A percentile compares a stretch with the other conserved stretches of the same genome.
Evolutionary conservation across 2,113 vertebrate species (phyloP).

Genomic region (Clarias macrocephalus): DNA sequence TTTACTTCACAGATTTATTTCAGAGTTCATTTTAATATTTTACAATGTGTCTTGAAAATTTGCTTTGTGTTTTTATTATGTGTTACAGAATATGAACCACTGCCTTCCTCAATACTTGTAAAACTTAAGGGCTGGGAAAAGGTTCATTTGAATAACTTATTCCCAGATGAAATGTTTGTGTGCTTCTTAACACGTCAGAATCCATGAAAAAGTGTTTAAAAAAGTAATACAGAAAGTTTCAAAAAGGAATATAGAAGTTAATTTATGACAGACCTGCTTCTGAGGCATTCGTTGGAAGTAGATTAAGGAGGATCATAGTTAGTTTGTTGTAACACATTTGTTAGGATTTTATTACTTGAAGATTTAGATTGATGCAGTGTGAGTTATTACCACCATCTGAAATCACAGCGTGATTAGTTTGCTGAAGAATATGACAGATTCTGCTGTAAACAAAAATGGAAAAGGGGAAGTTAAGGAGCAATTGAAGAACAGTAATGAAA

Average conservation of each 20-base stretch:
- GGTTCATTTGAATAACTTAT: constrained; percentile 31
- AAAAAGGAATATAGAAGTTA: background rate
- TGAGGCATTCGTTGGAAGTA: background rate
- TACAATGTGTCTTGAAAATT: background rate
- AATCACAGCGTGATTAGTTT: background rate
- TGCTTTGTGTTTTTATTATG: constrained; percentile 3
- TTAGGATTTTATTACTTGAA: background rate
- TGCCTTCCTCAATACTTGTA: constrained; percentile 18
- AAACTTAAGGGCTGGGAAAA: constrained; percentile 23
- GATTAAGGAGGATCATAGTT: background rate
- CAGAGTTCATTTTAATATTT: background rate
- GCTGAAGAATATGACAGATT: constrained; percentile 35
- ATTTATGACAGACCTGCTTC: background rate
- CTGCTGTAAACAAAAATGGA: background rate
- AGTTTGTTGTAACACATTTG: background rate
- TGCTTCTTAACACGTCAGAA: background rate
- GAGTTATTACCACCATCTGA: background rate
- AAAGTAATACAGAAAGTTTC: no score
- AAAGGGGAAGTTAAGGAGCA: constrained; percentile 18
- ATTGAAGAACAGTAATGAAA: background rate
- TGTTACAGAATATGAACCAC: background rate
- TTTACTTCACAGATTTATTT: no score
- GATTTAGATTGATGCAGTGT: background rate
- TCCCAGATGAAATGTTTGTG: background rate
- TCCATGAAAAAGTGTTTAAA: background rate